Conservation (phyloP, 2,797 vertebrate genomes). For the Cossypha heuglini region DNA sequence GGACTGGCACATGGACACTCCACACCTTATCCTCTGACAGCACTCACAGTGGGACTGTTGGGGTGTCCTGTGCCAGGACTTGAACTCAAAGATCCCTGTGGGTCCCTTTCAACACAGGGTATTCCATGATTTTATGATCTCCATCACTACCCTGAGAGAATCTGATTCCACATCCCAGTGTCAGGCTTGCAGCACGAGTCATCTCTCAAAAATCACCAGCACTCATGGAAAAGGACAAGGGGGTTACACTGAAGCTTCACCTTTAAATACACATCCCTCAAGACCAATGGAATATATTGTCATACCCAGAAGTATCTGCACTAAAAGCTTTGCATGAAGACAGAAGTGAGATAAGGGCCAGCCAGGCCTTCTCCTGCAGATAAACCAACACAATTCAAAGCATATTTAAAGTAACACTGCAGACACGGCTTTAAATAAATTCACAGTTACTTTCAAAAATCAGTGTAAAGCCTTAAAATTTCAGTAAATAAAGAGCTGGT, state of each 20-base stretch:
- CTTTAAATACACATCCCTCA: background rate
- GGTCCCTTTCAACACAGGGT: background rate
- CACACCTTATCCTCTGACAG: background rate
- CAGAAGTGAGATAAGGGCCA: background rate
- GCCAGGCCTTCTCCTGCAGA: background rate
- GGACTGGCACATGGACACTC: background rate
- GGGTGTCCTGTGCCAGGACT: background rate
- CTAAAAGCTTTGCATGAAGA: background rate
- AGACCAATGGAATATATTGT: rapidly evolving
- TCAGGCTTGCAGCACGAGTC: background rate
- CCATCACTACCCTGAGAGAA: background rate
- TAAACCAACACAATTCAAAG: background rate
- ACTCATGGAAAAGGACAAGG: background rate
- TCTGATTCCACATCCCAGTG: background rate
- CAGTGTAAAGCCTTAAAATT: background rate
- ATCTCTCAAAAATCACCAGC: background rate
- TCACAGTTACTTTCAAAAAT: background rate
- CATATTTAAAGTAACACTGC: background rate
- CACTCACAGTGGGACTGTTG: background rate
- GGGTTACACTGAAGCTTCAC: background rate
- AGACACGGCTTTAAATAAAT: background rate
- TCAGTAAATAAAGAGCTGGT: background rate
- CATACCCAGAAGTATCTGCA: too few species aligned
- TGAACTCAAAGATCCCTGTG: background rate
- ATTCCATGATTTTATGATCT: background rate